Percentiles rank a stretch among this genome's conserved stretches.
These are phyloP conservation scores for Neodontobutis hainanensis DNA, from an alignment of 2,113 vertebrate species.

Conservation along the genomic window DNA sequence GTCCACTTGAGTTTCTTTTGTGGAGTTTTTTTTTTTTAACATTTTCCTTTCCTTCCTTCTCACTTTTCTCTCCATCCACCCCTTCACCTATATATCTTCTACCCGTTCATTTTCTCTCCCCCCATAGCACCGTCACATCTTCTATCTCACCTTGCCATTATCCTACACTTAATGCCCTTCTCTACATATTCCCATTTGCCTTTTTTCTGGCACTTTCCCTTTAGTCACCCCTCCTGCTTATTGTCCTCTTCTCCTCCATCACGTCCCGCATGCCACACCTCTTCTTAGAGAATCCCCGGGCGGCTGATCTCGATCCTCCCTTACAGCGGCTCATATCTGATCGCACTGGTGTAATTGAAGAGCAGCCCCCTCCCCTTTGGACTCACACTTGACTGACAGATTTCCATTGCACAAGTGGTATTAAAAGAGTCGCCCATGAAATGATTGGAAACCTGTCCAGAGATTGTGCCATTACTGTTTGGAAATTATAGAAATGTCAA, in stretches of 20 bases:
- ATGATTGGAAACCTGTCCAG: constrained; percentile 53
- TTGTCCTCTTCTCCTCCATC: constrained; percentile 16
- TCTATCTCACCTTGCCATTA: background rate
- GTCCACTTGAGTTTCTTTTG: background rate
- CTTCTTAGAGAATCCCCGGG: constrained; percentile 45
- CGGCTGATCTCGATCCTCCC: constrained; percentile 51
- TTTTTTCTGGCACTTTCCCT: constrained; percentile 12
- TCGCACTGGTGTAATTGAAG: constrained; percentile 67
- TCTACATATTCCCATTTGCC: constrained; percentile 21
- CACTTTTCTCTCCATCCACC: background rate
- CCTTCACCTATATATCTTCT: background rate
- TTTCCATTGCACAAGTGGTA: constrained; percentile 58
- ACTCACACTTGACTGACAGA: constrained; percentile 57
- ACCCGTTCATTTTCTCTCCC: constrained; percentile 11
- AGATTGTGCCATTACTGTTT: constrained; percentile 37
- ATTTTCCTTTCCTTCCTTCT: constrained; percentile 10
- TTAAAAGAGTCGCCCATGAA: constrained; percentile 45
- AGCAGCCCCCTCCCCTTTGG: background rate
- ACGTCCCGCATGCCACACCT: constrained; percentile 19
- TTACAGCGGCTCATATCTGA: constrained; percentile 59
- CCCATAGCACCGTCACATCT: background rate
- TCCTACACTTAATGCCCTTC: constrained; percentile 23
- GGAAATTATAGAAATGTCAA: constrained; percentile 7
- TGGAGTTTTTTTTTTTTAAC: background rate
- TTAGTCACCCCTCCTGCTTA: constrained; percentile 11